Percentiles rank a stretch among this genome's conserved stretches.
Conservation (phyloP, 2,888 invertebrate species). For the Patella depressa region DNA sequence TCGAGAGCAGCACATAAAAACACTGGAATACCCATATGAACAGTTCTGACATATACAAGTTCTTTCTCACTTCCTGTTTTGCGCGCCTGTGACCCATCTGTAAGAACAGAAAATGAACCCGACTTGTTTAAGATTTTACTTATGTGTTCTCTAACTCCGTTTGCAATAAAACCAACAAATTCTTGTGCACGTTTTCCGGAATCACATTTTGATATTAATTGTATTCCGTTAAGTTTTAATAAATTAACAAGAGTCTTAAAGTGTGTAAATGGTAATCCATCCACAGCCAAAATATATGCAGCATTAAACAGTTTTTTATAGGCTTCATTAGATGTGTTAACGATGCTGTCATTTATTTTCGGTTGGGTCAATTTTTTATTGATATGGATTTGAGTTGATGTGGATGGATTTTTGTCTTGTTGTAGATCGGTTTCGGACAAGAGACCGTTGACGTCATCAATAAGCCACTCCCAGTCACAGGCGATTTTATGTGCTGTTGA, state of each 20-base stretch:
- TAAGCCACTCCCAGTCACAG: not conserved
- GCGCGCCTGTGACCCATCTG: not conserved
- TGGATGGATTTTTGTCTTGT: not conserved
- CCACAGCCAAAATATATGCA: not conserved
- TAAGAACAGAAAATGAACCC: not conserved
- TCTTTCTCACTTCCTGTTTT: not conserved
- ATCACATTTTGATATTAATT: too few species aligned
- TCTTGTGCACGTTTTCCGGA: too few species aligned
- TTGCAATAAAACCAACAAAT: too few species aligned
- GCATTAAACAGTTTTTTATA: not conserved
- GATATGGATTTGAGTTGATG: not conserved
- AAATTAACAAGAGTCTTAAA: not conserved
- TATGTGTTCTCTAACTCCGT: too few species aligned
- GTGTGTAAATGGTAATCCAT: not conserved
- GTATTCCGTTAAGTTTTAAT: not conserved
- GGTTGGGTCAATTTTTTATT: not conserved
- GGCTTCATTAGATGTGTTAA: not conserved
- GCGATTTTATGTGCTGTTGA: not conserved
- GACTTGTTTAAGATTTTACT: not conserved
- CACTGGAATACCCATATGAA: not conserved
- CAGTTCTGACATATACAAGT: not conserved
- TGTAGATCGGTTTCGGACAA: not conserved
- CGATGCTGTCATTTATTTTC: not conserved
- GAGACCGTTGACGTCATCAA: not conserved
- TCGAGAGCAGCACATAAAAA: not conserved